Conservation (phyloP, 2,797 vertebrate species). For the Myripristis jacobus region DNA sequence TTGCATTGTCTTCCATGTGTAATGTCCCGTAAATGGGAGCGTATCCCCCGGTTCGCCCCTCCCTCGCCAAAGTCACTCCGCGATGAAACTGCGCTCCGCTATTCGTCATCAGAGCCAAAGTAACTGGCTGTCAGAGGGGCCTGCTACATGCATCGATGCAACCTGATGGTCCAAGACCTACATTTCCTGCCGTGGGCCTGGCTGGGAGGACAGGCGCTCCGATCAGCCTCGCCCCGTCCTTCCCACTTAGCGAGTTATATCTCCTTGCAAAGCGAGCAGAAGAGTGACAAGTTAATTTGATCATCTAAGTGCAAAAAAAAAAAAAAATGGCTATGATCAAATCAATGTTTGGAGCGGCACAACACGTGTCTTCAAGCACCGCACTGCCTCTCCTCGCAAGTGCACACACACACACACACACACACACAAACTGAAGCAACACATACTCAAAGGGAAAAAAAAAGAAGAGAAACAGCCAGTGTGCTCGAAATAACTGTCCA, state of each 20-base stretch:
- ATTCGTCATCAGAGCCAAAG: slow-evolving; percentile 39
- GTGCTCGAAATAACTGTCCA: too few species aligned
- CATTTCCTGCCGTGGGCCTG: slow-evolving; percentile 56
- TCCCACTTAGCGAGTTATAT: slow-evolving; percentile 42
- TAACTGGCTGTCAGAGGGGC: slow-evolving; percentile 65
- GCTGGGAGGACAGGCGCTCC: slow-evolving; percentile 42
- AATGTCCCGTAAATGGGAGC: slow-evolving; percentile 51
- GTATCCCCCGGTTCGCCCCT: background rate
- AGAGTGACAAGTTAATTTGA: slow-evolving; percentile 69
- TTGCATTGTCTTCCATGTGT: slow-evolving; percentile 40
- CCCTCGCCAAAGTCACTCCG: slow-evolving; percentile 20
- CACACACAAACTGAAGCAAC: background rate
- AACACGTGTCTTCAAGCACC: slow-evolving; percentile 45
- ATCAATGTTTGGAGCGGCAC: slow-evolving; percentile 46
- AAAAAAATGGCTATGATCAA: slow-evolving; percentile 45
- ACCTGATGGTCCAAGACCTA: slow-evolving; percentile 73
- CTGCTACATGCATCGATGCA: slow-evolving; percentile 70
- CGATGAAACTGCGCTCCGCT: slow-evolving; percentile 40
- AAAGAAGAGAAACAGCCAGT: background rate
- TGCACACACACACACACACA: slow-evolving; percentile 6
- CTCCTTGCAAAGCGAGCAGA: slow-evolving; percentile 28
- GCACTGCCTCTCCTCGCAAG: slow-evolving; percentile 33
- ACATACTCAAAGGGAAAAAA: background rate
- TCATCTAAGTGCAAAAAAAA: slow-evolving; percentile 40
- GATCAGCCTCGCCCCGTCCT: slow-evolving; percentile 43